Conservation (phyloP, 2,797 vertebrate genomes). For the Rhinophrynus dorsalis region DNA sequence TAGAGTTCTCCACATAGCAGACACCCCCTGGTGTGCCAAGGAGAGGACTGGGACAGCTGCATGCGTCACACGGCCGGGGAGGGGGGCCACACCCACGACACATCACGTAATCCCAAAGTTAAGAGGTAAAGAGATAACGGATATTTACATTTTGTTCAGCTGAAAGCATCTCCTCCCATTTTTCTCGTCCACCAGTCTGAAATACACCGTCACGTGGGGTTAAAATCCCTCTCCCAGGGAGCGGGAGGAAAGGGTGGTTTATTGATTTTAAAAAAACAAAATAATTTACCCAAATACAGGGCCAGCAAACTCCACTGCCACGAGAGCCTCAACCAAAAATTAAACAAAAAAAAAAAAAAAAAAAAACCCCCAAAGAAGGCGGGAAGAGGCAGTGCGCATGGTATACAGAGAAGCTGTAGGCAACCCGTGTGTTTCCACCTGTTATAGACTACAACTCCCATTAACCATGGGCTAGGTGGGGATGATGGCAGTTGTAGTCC, state of each 20-base stretch:
- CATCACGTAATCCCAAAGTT: constrained; percentile 18
- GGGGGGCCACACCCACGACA: not conserved
- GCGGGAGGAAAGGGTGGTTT: not conserved
- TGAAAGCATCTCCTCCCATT: constrained; percentile 28
- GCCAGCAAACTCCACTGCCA: not conserved
- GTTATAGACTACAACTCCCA: too few relatives aligned
- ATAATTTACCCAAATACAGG: not conserved
- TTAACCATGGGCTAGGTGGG: too few relatives aligned
- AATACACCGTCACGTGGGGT: constrained; percentile 7
- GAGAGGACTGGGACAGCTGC: not conserved
- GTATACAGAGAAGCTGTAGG: too few relatives aligned
- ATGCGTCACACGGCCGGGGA: not conserved
- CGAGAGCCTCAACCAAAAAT: not conserved
- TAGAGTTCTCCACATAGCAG: not conserved
- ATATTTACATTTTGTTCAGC: constrained; percentile 38
- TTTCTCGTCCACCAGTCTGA: constrained; percentile 22
- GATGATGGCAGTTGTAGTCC: too few relatives aligned
- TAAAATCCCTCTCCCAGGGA: not conserved
- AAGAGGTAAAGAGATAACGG: constrained; percentile 16
- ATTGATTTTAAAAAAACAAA: not conserved
- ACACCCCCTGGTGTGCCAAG: not conserved
- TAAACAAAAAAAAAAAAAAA: not conserved
- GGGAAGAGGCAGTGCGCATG: too few relatives aligned
- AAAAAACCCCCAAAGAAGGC: too few relatives aligned
- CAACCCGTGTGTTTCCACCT: not conserved